These are phyloP conservation scores for Carcinoscorpius rotundicauda DNA, from an alignment of 1,140 invertebrate species.

Conservation along the genomic window DNA sequence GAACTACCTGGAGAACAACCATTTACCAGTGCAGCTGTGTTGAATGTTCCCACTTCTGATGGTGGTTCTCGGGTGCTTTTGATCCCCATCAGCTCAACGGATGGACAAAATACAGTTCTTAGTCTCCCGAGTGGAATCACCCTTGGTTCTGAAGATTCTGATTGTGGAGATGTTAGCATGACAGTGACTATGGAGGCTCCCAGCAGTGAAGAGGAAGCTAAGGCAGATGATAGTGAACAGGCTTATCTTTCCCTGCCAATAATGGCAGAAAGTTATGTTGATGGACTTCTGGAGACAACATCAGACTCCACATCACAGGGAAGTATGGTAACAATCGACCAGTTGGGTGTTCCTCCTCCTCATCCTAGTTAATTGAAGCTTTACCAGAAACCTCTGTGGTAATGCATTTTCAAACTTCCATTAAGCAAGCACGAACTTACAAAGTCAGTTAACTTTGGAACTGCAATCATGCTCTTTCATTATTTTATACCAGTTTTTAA, in stretches of 20 bases:
- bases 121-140: slow-evolving; percentile 18
- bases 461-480: no score
- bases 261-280: not conserved
- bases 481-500: no score
- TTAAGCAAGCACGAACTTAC: no score
- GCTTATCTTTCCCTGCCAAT: not conserved
- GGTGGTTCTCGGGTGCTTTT: slow-evolving; percentile 17
- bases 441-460: no score
- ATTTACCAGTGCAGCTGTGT: slow-evolving; percentile 13
- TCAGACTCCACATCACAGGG: not conserved
- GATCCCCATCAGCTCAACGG: slow-evolving; percentile 17
- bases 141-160: slow-evolving; percentile 14
- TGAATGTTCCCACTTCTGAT: slow-evolving; percentile 18
- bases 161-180: slow-evolving; percentile 9
- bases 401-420: no score
- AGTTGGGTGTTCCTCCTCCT: not conserved
- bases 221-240: not conserved
- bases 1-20: slow-evolving; percentile 15
- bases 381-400: no score
- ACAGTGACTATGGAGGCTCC: slow-evolving; percentile 13
- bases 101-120: slow-evolving; percentile 15
- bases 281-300: slow-evolving; percentile 1
- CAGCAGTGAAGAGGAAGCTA: not conserved
- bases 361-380: no score
- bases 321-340: not conserved